Evolutionary conservation across 1,140 invertebrate species (phyloP).

Genomic region (Tetragnatha versicolor): DNA sequence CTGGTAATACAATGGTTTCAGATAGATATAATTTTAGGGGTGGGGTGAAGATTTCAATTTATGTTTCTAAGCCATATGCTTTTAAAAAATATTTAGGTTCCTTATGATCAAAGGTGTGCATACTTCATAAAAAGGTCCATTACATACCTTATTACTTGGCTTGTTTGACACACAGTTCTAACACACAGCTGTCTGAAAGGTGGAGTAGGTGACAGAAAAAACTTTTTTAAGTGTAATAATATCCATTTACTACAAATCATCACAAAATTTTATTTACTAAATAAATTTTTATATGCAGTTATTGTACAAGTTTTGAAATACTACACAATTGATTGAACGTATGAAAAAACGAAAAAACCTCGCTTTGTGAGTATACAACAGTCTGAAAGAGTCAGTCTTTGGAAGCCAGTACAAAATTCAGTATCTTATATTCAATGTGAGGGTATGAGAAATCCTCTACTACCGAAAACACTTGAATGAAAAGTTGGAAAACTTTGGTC

Average conservation of each 20-base stretch:
- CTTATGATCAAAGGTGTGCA: no score
- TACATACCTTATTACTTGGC: no score
- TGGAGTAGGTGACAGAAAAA: no score
- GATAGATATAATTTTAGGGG: no score
- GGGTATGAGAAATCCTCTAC: not conserved
- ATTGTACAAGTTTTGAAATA: constrained; percentile 19
- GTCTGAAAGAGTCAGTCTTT: not conserved
- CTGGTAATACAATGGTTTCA: no score
- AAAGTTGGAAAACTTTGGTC: not conserved
- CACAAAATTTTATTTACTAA: constrained; percentile 19
- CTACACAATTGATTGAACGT: constrained; percentile 5
- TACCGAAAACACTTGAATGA: not conserved
- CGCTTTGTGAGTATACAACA: not conserved
- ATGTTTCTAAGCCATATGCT: no score
- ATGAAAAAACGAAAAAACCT: not conserved
- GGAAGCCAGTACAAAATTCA: constrained; percentile 8
- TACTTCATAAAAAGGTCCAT: no score
- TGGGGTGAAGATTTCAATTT: no score
- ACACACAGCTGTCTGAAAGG: no score
- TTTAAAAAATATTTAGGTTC: no score
- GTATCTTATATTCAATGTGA: constrained; percentile 1
- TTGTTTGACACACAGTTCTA: no score
- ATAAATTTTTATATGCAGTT: constrained; percentile 8
- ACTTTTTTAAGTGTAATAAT: no score
- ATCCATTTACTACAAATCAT: not conserved